Percentiles rank a stretch among this genome's conserved stretches.
phyloP scores from a whole-genome alignment of 2,888 invertebrate species.

The Dolichopus griseipennis region DNA sequence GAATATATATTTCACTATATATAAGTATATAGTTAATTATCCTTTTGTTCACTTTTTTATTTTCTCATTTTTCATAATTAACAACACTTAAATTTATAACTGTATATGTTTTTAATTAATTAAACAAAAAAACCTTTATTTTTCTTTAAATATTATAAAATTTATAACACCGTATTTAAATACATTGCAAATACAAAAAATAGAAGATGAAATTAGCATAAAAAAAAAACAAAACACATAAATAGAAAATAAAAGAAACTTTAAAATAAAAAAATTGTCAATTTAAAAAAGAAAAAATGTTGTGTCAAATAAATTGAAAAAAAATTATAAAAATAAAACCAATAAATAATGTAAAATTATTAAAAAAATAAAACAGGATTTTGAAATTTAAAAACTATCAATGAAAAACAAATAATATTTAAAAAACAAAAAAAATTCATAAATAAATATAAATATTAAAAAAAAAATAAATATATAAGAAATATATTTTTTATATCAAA shows the following conservation, averaged over 20 bases:
- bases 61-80: too few species aligned
- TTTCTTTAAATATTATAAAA: neutral
- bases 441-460: conserved; percentile 20
- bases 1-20: too few species aligned
- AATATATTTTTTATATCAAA: conserved; percentile 30
- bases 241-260: conserved; percentile 10
- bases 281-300: neutral
- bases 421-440: conserved; percentile 27
- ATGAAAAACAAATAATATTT: conserved; percentile 31
- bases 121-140: neutral
- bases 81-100: too few species aligned
- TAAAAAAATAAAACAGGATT: conserved; percentile 14
- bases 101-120: too few species aligned
- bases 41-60: too few species aligned
- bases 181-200: neutral
- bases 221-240: conserved; percentile 16
- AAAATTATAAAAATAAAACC: too few species aligned
- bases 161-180: neutral
- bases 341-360: too few species aligned
- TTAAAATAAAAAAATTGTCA: conserved; percentile 11
- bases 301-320: neutral
- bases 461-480: conserved; percentile 23
- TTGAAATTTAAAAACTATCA: conserved; percentile 14
- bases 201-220: conserved; percentile 8
- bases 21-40: too few species aligned